Percentiles rank a stretch among this genome's conserved stretches.
Evolutionary conservation across 2,888 invertebrate genomes (phyloP).

Genomic region (Artemia sinica): DNA sequence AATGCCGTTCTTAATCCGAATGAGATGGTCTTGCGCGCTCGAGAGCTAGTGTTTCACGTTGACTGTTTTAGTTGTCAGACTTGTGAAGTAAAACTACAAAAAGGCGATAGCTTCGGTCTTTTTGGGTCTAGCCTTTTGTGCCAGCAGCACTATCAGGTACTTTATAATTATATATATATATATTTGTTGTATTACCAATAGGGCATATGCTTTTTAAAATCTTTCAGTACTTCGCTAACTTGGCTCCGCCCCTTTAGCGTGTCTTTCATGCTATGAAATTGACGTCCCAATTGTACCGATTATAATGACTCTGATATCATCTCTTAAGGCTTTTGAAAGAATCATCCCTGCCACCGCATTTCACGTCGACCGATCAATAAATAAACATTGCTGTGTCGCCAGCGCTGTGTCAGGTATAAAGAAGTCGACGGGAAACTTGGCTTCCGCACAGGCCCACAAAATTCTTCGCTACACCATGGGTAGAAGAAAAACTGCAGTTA

Average conservation of each 20-base stretch:
- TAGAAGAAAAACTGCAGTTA: too few species aligned
- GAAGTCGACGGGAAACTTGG: too few species aligned
- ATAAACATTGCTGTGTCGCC: too few species aligned
- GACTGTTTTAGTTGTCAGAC: constrained; percentile 83
- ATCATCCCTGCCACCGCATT: too few species aligned
- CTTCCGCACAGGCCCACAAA: too few species aligned
- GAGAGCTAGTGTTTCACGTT: constrained; percentile 81
- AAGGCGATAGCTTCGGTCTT: constrained; percentile 89
- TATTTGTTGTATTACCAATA: neutral
- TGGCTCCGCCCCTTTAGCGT: neutral
- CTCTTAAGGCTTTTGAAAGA: too few species aligned
- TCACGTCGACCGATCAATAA: too few species aligned
- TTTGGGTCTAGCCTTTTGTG: constrained; percentile 73
- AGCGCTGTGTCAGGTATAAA: too few species aligned
- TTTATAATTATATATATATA: constrained; percentile 23
- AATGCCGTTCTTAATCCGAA: constrained; percentile 70
- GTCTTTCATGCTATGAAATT: too few species aligned
- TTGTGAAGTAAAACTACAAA: constrained; percentile 66
- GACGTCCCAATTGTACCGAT: too few species aligned
- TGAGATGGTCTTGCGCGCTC: constrained; percentile 84
- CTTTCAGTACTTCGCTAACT: neutral
- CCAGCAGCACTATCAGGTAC: constrained; percentile 49
- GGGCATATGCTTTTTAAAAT: neutral
- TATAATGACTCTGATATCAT: too few species aligned
- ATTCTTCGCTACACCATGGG: too few species aligned